Base-by-base conservation (phyloP, 2,113 vertebrate genomes). In the Notarius lentiginosus region DNA sequence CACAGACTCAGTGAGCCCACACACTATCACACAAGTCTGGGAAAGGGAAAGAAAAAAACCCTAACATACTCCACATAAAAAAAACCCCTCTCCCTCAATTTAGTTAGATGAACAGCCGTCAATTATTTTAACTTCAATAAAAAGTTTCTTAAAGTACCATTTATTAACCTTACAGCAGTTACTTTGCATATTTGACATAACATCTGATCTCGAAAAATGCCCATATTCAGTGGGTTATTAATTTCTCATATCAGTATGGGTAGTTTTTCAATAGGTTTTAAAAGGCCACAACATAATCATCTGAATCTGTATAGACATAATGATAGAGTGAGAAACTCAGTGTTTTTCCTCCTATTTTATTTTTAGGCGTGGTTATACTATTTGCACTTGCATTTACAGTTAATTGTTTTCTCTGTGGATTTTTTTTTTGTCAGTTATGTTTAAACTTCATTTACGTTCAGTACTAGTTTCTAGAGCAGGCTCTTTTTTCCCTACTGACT, bases 1-100 rank as follows among this genome's bases (percentile, higher is more conserved):
- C 18, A 85, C 53, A 66, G 41, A 61, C 30, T 41, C 41, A 41
- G 41, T 22, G 56, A 87, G 66, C 49, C 58, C 27, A 85, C 83
- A 82, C 53, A 70, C 56, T 41, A 60, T 61, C 30, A 41, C 47
- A 41, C 7, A 24, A 81, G 18, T 27, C 75, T 51, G 5, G 51
- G 14, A 17, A n/a, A 56, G 7, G 5, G 51, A 4, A 17, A n/a
- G n/a, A n/a, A 56, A 11, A 55, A 68, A 73, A 47, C 1, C 0
- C 1, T 14, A 61, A 65, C 1, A 53, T 63, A 49, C 73, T 22
- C 7, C 17, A 30, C n/a, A 56, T 9, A 1, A 22, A 58, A 56
- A 30, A 34, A n/a, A 12, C 51, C 15, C 24, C 70, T 47, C 7
- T 24, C 47, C 4, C 1, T 1, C n/a, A 56, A 56, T 76, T 12